Conservation (phyloP, 2,888 invertebrate species). For the Harmothoe impar region DNA sequence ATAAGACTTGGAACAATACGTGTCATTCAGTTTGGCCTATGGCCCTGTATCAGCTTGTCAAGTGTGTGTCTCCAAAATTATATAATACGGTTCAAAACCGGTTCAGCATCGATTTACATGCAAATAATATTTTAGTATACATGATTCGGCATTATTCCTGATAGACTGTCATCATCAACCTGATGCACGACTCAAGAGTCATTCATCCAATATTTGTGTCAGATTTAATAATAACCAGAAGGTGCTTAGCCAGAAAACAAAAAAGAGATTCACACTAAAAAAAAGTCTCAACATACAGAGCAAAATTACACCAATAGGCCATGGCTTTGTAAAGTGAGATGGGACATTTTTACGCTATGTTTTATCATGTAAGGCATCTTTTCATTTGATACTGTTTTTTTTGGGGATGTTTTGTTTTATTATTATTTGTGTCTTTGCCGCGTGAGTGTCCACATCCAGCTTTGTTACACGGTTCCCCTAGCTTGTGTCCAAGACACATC, state of each 20-base stretch:
- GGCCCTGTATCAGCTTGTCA: constrained; percentile 20
- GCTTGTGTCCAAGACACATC: constrained; percentile 53
- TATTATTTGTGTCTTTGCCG: background rate
- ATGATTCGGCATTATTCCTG: background rate
- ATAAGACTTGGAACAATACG: background rate
- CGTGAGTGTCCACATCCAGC: constrained; percentile 40
- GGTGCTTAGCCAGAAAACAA: background rate
- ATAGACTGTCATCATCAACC: background rate
- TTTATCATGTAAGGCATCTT: constrained; percentile 9
- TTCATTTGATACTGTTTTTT: constrained; percentile 48
- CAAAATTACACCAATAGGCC: constrained; percentile 32
- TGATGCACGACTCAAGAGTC: background rate
- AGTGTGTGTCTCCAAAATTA: background rate
- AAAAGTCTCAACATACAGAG: background rate
- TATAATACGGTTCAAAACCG: background rate
- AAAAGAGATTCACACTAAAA: background rate
- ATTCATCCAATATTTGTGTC: constrained; percentile 11
- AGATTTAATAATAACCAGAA: constrained; percentile 37
- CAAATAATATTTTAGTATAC: background rate
- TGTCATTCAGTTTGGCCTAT: constrained; percentile 5
- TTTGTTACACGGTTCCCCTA: constrained; percentile 50
- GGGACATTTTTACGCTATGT: constrained; percentile 6
- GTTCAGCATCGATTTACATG: background rate
- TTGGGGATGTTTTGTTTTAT: constrained; percentile 50
- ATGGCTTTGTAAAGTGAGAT: background rate